These are phyloP conservation scores for Pheosia tremula DNA, from an alignment of 2,888 invertebrate species.

Conservation along the genomic window DNA sequence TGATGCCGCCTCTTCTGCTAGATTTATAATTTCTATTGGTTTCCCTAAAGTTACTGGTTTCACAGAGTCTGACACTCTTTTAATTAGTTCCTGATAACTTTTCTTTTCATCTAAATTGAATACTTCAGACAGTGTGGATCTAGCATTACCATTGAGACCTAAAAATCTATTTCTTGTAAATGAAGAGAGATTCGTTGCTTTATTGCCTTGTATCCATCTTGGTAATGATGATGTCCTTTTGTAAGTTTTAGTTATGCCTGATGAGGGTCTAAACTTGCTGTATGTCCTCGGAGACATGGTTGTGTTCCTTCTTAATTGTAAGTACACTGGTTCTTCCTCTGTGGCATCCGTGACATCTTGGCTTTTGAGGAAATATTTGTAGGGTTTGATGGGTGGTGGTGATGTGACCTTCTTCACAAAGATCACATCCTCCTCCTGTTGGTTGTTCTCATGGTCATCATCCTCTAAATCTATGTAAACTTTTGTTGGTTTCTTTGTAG, in stretches of 20 bases:
- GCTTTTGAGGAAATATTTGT: conserved; percentile 57
- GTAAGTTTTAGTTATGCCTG: conserved; percentile 70
- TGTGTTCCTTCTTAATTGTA: conserved; percentile 53
- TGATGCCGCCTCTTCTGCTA: conserved; percentile 66
- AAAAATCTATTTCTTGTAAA: conserved; percentile 55
- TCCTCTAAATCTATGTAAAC: conserved; percentile 68
- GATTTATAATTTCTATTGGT: conserved; percentile 58
- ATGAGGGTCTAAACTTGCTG: conserved; percentile 65
- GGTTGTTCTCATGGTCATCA: conserved; percentile 50
- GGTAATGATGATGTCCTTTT: conserved; percentile 61
- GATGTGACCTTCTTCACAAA: conserved; percentile 66
- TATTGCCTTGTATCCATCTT: conserved; percentile 64
- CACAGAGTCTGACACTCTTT: conserved; percentile 59
- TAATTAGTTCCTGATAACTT: conserved; percentile 82
- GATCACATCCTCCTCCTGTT: conserved; percentile 67
- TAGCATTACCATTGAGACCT: conserved; percentile 63
- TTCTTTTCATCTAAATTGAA: conserved; percentile 84
- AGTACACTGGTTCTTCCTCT: conserved; percentile 56
- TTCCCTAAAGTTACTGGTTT: conserved; percentile 52
- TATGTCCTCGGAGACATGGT: conserved; percentile 59
- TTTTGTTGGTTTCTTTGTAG: conserved; percentile 55
- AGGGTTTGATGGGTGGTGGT: conserved; percentile 58
- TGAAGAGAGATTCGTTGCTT: conserved; percentile 54
- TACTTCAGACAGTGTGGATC: conserved; percentile 75
- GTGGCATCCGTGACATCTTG: conserved; percentile 41